Conservation (phyloP, 2,888 invertebrate genomes). For the Melolontha melolontha region DNA sequence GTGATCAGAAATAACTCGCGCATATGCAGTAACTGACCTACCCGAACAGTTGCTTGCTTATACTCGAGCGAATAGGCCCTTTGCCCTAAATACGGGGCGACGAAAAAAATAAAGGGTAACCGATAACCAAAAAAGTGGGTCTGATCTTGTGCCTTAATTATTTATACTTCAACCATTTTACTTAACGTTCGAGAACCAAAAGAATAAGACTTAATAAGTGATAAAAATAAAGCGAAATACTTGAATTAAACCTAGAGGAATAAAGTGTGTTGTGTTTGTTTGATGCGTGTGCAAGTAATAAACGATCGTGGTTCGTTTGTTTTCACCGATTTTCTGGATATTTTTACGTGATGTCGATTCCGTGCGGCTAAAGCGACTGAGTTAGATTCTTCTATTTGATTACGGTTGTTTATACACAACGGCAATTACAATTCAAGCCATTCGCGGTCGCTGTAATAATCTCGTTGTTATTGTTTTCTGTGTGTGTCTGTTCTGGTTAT, state of each 20-base stretch:
- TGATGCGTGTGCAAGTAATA: not conserved
- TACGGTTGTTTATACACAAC: too few relatives aligned
- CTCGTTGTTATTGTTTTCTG: slow-evolving; percentile 1
- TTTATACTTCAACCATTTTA: not conserved
- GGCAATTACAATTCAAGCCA: too few relatives aligned
- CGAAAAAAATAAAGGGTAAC: slow-evolving; percentile 14
- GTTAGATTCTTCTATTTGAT: not conserved
- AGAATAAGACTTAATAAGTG: not conserved
- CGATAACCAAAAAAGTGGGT: slow-evolving; percentile 31
- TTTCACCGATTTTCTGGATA: not conserved
- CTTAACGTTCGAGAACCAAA: not conserved
- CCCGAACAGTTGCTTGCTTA: slow-evolving; percentile 63
- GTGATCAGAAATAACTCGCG: slow-evolving; percentile 56
- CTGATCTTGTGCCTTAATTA: slow-evolving; percentile 41
- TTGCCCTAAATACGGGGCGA: slow-evolving; percentile 61
- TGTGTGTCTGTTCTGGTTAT: not conserved
- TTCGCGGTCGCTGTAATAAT: not conserved
- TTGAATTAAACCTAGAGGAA: too few relatives aligned
- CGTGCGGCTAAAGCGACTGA: not conserved
- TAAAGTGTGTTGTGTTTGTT: too few relatives aligned
- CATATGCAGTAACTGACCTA: slow-evolving; percentile 66
- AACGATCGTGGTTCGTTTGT: not conserved
- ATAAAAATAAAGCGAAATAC: too few relatives aligned
- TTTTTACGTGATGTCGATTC: not conserved
- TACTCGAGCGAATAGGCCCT: slow-evolving; percentile 61